A percentile compares a stretch with the other conserved stretches of the same genome.
Conservation (phyloP, 2,888 invertebrate genomes). For the Alviniconcha strummeri region DNA sequence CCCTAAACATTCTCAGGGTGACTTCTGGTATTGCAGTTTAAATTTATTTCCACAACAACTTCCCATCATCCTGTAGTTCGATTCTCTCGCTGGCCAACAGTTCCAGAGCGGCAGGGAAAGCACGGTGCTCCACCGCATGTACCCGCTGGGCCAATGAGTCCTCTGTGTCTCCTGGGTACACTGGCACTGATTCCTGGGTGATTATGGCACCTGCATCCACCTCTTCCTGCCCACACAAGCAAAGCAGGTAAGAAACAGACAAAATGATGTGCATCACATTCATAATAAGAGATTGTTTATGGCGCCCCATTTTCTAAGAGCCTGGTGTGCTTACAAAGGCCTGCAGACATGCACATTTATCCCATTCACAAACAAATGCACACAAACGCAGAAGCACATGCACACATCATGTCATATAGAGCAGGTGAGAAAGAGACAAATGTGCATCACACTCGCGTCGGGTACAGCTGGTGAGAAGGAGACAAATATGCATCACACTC, state of each 20-base stretch:
- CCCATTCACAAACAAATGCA: not conserved
- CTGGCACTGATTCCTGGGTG: constrained; percentile 88
- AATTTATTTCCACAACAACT: constrained; percentile 55
- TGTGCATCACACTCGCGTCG: too few species aligned
- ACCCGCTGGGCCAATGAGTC: constrained; percentile 82
- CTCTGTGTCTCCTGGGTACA: constrained; percentile 84
- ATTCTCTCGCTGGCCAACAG: constrained; percentile 78
- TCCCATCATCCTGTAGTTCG: constrained; percentile 52
- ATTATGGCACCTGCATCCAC: constrained; percentile 95
- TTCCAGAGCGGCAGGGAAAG: constrained; percentile 88
- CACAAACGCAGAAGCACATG: not conserved
- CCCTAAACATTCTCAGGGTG: too few species aligned
- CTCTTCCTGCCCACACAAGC: constrained; percentile 79
- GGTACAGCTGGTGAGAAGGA: too few species aligned
- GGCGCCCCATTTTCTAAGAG: too few species aligned
- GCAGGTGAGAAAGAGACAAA: too few species aligned
- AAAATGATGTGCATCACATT: not conserved
- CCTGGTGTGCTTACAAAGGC: too few species aligned
- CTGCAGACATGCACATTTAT: too few species aligned
- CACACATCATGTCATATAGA: not conserved
- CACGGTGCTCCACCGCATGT: constrained; percentile 82
- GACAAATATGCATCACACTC: too few species aligned
- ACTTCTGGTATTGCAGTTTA: too few species aligned
- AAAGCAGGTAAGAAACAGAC: not conserved
- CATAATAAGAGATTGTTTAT: too few species aligned